Conservation (phyloP, 2,113 vertebrate genomes). For the Centropristis striata region DNA sequence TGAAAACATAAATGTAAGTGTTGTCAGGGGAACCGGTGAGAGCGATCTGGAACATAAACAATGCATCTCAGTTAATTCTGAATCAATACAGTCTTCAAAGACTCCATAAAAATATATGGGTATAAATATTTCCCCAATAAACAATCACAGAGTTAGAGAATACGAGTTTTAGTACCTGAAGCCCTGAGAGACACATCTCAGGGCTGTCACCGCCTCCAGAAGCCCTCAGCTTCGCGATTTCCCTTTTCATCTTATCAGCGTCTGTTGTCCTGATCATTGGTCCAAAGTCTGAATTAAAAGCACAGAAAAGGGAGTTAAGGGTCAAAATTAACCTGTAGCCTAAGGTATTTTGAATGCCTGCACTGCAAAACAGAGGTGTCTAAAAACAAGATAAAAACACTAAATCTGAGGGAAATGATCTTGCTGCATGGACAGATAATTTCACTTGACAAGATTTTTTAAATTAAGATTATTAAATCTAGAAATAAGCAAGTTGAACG, state of each 20-base stretch:
- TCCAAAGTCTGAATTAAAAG: slow-evolving; percentile 74
- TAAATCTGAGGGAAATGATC: too few species aligned
- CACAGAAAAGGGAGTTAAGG: neutral
- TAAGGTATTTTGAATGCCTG: neutral
- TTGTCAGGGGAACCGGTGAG: slow-evolving; percentile 79
- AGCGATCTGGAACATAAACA: slow-evolving; percentile 76
- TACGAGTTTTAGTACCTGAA: slow-evolving; percentile 75
- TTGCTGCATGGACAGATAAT: too few species aligned
- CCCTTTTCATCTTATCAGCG: slow-evolving; percentile 75
- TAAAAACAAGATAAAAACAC: too few species aligned
- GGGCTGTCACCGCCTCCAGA: slow-evolving; percentile 60
- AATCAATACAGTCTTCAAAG: neutral
- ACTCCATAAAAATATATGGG: neutral
- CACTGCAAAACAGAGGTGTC: too few species aligned
- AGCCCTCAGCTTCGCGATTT: slow-evolving; percentile 69
- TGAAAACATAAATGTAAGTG: slow-evolving; percentile 84
- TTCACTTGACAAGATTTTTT: too few species aligned
- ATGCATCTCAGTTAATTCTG: neutral
- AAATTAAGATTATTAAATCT: too few species aligned
- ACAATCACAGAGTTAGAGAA: neutral
- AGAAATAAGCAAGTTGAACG: too few species aligned
- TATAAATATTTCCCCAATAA: neutral
- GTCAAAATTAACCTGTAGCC: neutral
- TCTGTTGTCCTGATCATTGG: slow-evolving; percentile 78
- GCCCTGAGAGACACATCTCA: slow-evolving; percentile 85